Percentiles rank a stretch among this genome's conserved stretches.
Conservation (phyloP, 2,888 invertebrate species). For the Cryptus armator region DNA sequence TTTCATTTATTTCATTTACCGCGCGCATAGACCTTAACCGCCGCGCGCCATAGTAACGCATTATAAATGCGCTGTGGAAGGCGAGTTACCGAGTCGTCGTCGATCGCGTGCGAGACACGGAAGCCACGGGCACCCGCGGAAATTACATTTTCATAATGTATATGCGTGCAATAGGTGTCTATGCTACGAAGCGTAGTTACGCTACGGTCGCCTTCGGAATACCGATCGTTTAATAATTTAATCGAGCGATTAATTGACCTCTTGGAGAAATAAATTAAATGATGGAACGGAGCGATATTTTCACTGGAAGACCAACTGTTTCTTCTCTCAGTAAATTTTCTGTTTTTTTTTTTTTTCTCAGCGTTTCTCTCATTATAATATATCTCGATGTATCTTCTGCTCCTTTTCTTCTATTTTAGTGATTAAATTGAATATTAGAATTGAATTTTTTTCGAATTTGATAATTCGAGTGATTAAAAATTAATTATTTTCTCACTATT, state of each 20-base stretch:
- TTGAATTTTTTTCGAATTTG: too few species aligned
- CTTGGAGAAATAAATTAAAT: conserved; percentile 6
- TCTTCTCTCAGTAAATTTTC: conserved; percentile 16
- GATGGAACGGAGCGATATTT: not conserved
- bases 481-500: too few species aligned
- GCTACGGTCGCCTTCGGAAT: not conserved
- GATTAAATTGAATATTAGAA: too few species aligned
- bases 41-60: not conserved
- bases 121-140: conserved; percentile 50
- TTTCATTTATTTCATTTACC: conserved; percentile 61
- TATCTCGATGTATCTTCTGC: not conserved
- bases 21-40: not conserved
- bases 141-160: conserved; percentile 61
- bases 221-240: conserved; percentile 49
- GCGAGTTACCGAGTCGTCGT: conserved; percentile 30
- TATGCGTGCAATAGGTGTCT: conserved; percentile 1
- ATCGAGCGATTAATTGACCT: conserved; percentile 47
- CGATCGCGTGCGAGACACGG: conserved; percentile 64
- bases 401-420: conserved; percentile 49
- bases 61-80: conserved; percentile 39
- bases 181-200: not conserved
- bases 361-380: conserved; percentile 26
- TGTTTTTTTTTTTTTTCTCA: conserved; percentile 7
- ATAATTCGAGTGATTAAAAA: too few species aligned
- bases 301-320: not conserved